A percentile compares a stretch with the other conserved stretches of the same genome.
Conservation (phyloP, 1,140 invertebrate species). For the Drosophila elegans region DNA sequence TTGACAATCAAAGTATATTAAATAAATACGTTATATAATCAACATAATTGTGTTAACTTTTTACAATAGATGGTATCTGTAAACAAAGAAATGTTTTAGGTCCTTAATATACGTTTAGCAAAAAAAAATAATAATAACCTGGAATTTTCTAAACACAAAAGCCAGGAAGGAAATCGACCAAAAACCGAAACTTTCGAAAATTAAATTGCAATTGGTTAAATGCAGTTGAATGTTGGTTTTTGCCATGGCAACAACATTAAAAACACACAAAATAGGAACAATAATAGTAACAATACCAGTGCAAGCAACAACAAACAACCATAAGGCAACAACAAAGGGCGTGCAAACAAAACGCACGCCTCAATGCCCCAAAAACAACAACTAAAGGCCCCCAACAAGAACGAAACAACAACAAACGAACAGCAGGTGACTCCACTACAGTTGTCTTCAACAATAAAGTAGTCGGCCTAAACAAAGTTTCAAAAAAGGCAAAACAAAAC, state of each 20-base stretch:
- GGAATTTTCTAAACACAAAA: conserved; percentile 39
- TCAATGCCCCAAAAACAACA: conserved; percentile 64
- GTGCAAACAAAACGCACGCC: conserved; percentile 77
- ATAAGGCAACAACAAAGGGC: conserved; percentile 54
- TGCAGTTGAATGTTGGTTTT: conserved; percentile 58
- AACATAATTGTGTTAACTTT: too few species aligned
- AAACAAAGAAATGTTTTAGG: too few species aligned
- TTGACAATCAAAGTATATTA: too few species aligned
- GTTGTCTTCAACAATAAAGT: too few species aligned
- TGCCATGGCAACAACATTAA: conserved; percentile 64
- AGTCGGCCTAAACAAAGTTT: too few species aligned
- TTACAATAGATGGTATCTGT: too few species aligned
- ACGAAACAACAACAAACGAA: conserved; percentile 34
- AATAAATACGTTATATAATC: too few species aligned
- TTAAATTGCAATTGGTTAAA: conserved; percentile 51
- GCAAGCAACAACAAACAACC: conserved; percentile 38
- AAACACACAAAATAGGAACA: conserved; percentile 30
- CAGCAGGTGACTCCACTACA: conserved; percentile 35
- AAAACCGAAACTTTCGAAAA: conserved; percentile 43
- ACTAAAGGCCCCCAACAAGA: conserved; percentile 30
- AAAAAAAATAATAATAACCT: too few species aligned
- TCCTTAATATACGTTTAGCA: too few species aligned
- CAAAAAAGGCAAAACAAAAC: too few species aligned
- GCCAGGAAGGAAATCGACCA: conserved; percentile 19
- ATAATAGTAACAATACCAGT: conserved; percentile 30